These are phyloP conservation scores for Megalops cyprinoides DNA, from an alignment of 2,797 vertebrate genomes.

Conservation along the genomic window DNA sequence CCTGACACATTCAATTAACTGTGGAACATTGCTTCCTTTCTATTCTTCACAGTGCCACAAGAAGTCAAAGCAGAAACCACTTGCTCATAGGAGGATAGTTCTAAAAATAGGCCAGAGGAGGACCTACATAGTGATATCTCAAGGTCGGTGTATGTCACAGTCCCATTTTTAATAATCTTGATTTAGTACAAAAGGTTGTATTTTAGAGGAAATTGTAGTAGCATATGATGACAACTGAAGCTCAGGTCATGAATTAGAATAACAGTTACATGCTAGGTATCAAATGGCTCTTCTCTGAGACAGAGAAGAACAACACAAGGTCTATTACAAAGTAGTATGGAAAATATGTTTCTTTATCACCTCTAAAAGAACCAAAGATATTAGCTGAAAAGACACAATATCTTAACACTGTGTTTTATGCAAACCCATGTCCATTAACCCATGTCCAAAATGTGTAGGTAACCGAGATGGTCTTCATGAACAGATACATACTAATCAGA, in stretches of 20 bases:
- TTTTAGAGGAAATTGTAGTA: background rate
- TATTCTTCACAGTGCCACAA: constrained; percentile 29
- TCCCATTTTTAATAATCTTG: constrained; percentile 25
- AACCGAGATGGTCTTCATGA: background rate
- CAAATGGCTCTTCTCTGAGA: too few relatives aligned
- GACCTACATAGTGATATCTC: constrained; percentile 40
- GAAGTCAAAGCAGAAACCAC: constrained; percentile 42
- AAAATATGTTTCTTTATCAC: too few relatives aligned
- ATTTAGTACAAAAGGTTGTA: background rate
- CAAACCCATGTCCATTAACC: too few relatives aligned
- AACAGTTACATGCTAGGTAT: too few relatives aligned
- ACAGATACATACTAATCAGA: background rate
- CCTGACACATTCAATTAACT: constrained; percentile 9
- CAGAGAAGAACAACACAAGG: too few relatives aligned
- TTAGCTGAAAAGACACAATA: too few relatives aligned
- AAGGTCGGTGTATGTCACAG: constrained; percentile 45
- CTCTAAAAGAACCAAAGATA: too few relatives aligned
- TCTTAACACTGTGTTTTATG: too few relatives aligned
- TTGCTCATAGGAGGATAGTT: constrained; percentile 48
- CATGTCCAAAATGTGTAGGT: too few relatives aligned
- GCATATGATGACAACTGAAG: background rate
- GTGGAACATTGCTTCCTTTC: background rate
- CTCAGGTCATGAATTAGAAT: too few relatives aligned
- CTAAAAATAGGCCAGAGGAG: constrained; percentile 52
- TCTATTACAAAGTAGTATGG: too few relatives aligned